These are phyloP conservation scores for Pogonomyrmex barbatus DNA, from an alignment of 1,140 invertebrate species.

Conservation along the genomic window DNA sequence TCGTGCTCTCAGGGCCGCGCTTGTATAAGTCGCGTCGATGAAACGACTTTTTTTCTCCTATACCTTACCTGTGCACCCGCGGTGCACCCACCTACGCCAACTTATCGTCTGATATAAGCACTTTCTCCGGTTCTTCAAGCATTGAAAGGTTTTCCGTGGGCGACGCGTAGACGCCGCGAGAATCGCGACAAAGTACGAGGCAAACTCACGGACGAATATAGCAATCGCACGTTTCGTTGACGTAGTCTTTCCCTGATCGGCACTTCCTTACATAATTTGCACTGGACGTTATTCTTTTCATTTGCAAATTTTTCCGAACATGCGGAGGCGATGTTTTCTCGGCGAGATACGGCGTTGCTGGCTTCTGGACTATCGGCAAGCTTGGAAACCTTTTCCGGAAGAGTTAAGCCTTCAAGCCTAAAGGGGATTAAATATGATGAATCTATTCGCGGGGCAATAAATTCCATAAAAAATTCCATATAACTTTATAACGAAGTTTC, in stretches of 20 bases:
- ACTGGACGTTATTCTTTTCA: background rate
- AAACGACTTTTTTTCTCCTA: conserved; percentile 6
- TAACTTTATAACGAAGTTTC: background rate
- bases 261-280: conserved; percentile 22
- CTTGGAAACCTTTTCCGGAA: background rate
- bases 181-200: conserved; percentile 26
- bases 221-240: background rate
- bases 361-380: background rate
- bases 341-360: background rate
- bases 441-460: background rate
- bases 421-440: background rate
- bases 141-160: conserved; percentile 29
- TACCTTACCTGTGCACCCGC: background rate
- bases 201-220: conserved; percentile 10
- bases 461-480: background rate
- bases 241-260: background rate
- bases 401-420: background rate
- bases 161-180: conserved; percentile 3
- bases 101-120: background rate
- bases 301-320: background rate
- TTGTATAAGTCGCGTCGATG: conserved; percentile 28
- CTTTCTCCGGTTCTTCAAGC: conserved; percentile 45
- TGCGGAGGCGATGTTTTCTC: background rate
- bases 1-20: conserved; percentile 21
- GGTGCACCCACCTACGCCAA: background rate